Conservation (phyloP, 2,113 vertebrate genomes). For the Smithornis capensis region DNA sequence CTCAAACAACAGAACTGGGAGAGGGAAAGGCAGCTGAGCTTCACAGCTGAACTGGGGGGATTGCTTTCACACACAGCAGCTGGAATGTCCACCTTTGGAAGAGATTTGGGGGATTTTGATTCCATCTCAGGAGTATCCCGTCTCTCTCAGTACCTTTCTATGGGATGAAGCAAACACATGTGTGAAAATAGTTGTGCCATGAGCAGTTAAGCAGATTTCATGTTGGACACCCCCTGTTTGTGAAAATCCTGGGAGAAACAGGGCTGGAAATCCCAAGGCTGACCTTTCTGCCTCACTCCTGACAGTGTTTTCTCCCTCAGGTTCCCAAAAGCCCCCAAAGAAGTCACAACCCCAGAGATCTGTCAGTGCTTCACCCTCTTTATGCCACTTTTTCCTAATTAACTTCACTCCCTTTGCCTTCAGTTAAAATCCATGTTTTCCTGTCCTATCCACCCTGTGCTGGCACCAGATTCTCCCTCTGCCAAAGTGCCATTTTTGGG, state of each 20-base stretch:
- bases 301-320: not conserved
- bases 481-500: too few species aligned
- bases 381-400: not conserved
- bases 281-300: not conserved
- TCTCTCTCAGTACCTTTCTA: not conserved
- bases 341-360: not conserved
- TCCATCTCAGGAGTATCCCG: accelerated
- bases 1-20: not conserved
- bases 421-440: not conserved
- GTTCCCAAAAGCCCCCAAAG: not conserved
- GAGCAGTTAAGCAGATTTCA: not conserved
- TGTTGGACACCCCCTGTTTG: not conserved
- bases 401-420: not conserved
- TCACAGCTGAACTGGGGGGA: not conserved
- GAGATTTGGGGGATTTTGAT: not conserved
- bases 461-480: not conserved
- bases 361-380: accelerated
- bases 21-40: not conserved
- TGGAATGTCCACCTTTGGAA: not conserved
- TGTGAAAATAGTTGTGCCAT: not conserved
- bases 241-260: not conserved
- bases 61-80: not conserved
- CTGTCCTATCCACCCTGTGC: not conserved
- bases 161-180: accelerated
- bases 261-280: not conserved